These are phyloP conservation scores for Mycalesis mineus DNA, from an alignment of 2,888 invertebrate genomes.

Conservation along the genomic window DNA sequence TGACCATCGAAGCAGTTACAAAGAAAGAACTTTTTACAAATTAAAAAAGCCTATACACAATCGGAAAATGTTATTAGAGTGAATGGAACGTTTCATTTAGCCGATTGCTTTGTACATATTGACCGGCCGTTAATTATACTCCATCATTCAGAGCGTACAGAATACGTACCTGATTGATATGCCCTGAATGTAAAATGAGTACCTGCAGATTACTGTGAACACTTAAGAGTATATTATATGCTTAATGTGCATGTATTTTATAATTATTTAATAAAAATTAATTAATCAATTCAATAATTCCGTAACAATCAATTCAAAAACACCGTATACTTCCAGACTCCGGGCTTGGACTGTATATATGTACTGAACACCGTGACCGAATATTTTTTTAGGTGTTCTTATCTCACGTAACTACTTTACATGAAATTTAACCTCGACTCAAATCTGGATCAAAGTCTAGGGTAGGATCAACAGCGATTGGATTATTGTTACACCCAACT, in stretches of 20 bases:
- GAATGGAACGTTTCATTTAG: conserved; percentile 3
- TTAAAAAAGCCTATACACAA: background rate
- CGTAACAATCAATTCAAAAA: too few species aligned
- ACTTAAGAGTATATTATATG: background rate
- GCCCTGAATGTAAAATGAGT: background rate
- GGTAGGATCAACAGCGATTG: too few species aligned
- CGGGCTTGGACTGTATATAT: too few species aligned
- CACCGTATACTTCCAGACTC: too few species aligned
- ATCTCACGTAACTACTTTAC: too few species aligned
- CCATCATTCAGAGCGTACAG: conserved; percentile 7
- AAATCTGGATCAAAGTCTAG: too few species aligned
- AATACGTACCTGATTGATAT: conserved; percentile 9
- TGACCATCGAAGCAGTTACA: too few species aligned
- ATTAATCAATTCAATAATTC: too few species aligned
- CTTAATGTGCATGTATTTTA: background rate
- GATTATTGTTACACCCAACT: too few species aligned
- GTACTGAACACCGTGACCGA: too few species aligned
- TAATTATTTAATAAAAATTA: background rate
- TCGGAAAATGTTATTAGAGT: background rate
- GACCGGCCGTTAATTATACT: conserved; percentile 18
- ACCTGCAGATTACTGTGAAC: background rate
- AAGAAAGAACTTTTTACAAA: background rate
- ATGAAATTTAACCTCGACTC: too few species aligned
- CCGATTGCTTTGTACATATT: conserved; percentile 18
- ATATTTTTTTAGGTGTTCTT: too few species aligned